phyloP scores from a whole-genome alignment of 2,113 vertebrate species.

The Lepisosteus osseus region DNA sequence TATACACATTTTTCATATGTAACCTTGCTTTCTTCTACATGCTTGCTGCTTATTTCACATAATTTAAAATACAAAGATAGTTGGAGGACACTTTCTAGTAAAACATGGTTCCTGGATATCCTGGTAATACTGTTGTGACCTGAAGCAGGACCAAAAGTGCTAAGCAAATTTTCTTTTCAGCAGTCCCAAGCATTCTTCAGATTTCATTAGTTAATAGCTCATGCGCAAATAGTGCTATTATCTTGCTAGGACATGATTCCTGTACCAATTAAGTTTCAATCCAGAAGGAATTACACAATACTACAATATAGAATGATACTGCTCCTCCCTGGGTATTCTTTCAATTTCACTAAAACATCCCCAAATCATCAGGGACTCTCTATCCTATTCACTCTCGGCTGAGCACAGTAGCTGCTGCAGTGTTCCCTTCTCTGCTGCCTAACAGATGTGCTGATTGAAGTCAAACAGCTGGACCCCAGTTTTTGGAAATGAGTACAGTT shows the following conservation, averaged over 20 bases:
- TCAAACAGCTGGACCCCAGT: constrained; percentile 45
- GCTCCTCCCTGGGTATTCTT: constrained; percentile 24
- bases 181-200: constrained; percentile 58
- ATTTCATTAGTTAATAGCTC: constrained; percentile 64
- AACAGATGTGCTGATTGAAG: constrained; percentile 21
- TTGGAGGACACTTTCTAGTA: constrained; percentile 20
- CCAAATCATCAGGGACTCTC: constrained; percentile 32
- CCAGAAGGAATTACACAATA: constrained; percentile 33
- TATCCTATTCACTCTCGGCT: constrained; percentile 46
- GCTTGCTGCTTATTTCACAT: not conserved
- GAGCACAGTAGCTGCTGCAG: constrained; percentile 28
- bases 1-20: no score
- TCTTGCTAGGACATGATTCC: constrained; percentile 37
- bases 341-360: constrained; percentile 40
- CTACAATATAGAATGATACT: constrained; percentile 11
- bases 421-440: not conserved
- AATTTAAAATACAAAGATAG: not conserved
- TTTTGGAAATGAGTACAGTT: not conserved
- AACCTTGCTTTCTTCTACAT: not conserved
- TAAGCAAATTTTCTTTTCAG: constrained; percentile 40
- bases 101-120: constrained; percentile 43
- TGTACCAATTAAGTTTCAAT: constrained; percentile 47
- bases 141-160: constrained; percentile 36
- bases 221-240: constrained; percentile 52
- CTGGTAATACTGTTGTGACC: constrained; percentile 44